Evolutionary conservation across 2,888 invertebrate species (phyloP).

Genomic region (Phalangium opilio): DNA sequence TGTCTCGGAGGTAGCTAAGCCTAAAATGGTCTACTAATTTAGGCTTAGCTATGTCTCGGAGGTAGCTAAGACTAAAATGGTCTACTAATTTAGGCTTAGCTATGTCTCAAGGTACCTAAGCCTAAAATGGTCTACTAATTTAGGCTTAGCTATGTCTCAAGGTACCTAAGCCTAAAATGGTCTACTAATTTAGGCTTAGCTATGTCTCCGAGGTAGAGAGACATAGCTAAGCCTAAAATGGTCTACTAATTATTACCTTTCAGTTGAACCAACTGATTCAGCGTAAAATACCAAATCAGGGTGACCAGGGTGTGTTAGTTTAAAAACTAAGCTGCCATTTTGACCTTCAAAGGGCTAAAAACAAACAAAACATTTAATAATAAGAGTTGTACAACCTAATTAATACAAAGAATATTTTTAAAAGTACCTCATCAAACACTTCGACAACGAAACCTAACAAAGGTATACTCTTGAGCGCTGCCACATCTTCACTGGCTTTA

Average conservation of each 20-base stretch:
- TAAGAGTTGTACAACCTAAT: too few relatives aligned
- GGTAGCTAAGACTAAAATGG: too few relatives aligned
- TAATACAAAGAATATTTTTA: too few relatives aligned
- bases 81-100: too few relatives aligned
- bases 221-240: neutral
- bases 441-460: conserved; percentile 38
- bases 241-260: conserved; percentile 26
- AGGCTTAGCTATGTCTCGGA: neutral
- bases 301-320: conserved; percentile 35
- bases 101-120: too few relatives aligned
- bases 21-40: neutral
- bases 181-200: too few relatives aligned
- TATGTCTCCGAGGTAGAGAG: too few relatives aligned
- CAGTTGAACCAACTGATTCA: conserved; percentile 30
- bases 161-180: too few relatives aligned
- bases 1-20: too few relatives aligned
- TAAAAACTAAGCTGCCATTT: conserved; percentile 35
- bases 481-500: conserved; percentile 41
- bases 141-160: neutral
- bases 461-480: conserved; percentile 37
- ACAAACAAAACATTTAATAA: conserved; percentile 4
- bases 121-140: neutral
- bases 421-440: conserved; percentile 15
- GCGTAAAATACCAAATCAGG: conserved; percentile 35
- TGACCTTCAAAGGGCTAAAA: conserved; percentile 31